These are phyloP conservation scores for Spodoptera littoralis DNA, from an alignment of 2,888 invertebrate genomes.

Conservation along the genomic window DNA sequence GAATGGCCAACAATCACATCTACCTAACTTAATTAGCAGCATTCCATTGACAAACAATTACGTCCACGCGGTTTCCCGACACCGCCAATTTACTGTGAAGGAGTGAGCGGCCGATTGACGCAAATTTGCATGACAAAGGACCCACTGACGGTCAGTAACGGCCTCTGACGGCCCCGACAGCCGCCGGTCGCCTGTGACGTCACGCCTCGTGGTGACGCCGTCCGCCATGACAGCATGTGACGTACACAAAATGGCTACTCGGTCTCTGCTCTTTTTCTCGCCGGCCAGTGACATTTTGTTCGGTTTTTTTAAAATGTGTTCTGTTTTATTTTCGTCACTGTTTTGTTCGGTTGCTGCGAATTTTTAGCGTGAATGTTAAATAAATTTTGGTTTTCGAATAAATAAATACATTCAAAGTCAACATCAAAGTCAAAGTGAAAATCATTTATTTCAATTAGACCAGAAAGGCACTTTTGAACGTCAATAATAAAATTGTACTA, in stretches of 20 bases:
- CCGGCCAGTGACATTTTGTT: conserved; percentile 23
- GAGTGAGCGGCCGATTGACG: conserved; percentile 38
- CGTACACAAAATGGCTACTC: conserved; percentile 15
- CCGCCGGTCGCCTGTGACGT: conserved; percentile 20
- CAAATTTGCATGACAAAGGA: conserved; percentile 64
- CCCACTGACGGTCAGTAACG: conserved; percentile 26
- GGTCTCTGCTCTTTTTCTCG: conserved; percentile 8
- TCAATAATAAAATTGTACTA: too few species aligned
- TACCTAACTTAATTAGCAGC: conserved; percentile 34
- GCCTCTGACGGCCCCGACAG: conserved; percentile 7
- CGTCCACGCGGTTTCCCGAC: conserved; percentile 33
- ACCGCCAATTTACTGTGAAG: conserved; percentile 57
- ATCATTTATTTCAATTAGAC: too few species aligned
- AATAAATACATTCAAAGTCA: too few species aligned
- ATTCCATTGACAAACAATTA: conserved; percentile 58
- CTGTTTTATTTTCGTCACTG: background rate
- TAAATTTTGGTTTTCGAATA: too few species aligned
- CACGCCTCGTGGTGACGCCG: conserved; percentile 26
- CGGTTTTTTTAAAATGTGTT: conserved; percentile 10
- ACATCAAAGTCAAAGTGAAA: too few species aligned
- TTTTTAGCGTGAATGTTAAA: too few species aligned
- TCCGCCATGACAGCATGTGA: conserved; percentile 27
- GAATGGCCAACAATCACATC: conserved; percentile 14
- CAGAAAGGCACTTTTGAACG: too few species aligned
- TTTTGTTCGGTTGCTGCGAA: conserved; percentile 2